These are phyloP conservation scores for Smittia aterrima DNA, from an alignment of 2,888 invertebrate species.

Conservation along the genomic window DNA sequence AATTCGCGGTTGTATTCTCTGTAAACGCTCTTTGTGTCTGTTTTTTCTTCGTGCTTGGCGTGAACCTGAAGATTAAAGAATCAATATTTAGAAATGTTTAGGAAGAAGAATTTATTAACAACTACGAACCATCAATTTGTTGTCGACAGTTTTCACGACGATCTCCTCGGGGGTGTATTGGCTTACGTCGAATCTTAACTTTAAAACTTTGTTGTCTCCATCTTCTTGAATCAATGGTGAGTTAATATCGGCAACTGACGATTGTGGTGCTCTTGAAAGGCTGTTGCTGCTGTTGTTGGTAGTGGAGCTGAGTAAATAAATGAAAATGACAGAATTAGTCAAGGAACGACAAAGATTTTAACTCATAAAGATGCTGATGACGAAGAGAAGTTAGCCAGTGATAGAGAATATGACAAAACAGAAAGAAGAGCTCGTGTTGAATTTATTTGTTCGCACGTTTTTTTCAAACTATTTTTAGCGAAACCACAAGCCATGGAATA, in stretches of 20 bases:
- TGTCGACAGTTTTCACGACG: constrained; percentile 97
- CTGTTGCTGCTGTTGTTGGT: constrained; percentile 51
- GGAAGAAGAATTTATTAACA: too few relatives aligned
- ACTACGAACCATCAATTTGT: constrained; percentile 74
- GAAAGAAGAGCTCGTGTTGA: too few relatives aligned
- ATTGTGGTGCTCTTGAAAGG: constrained; percentile 52
- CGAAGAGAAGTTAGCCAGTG: too few relatives aligned
- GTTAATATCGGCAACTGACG: constrained; percentile 78
- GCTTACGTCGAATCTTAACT: constrained; percentile 94
- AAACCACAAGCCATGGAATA: background rate
- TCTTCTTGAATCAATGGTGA: constrained; percentile 85
- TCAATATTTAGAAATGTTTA: constrained; percentile 7
- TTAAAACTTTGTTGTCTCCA: constrained; percentile 89
- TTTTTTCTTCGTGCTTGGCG: constrained; percentile 97
- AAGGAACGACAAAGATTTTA: background rate
- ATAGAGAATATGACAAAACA: too few relatives aligned
- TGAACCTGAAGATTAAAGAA: constrained; percentile 70
- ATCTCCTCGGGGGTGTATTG: constrained; percentile 97
- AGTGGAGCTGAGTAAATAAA: constrained; percentile 49
- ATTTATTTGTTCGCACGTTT: background rate
- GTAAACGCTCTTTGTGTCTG: constrained; percentile 94
- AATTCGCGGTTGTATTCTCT: constrained; percentile 98
- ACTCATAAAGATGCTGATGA: too few relatives aligned
- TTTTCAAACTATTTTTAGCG: background rate
- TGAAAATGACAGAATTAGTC: constrained; percentile 39